Percentiles rank a stretch among this genome's conserved stretches.
These are phyloP conservation scores for Phylloscopus whistleri DNA, from an alignment of 2,113 vertebrate genomes.

Conservation along the genomic window DNA sequence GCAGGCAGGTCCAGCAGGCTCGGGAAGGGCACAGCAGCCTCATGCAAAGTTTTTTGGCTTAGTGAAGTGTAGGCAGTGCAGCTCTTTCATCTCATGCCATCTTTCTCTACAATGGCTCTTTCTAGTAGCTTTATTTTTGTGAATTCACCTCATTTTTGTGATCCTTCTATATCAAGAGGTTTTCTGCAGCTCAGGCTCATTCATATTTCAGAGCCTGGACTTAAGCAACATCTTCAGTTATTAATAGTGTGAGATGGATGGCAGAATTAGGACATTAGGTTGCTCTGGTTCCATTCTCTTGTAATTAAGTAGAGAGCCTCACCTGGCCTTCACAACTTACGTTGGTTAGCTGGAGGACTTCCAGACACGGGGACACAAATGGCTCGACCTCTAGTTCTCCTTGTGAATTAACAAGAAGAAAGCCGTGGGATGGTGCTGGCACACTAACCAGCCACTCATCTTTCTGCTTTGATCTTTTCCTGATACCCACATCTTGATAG, in stretches of 20 bases:
- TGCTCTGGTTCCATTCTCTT: neutral
- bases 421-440: neutral
- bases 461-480: neutral
- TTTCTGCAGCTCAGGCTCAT: neutral
- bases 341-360: neutral
- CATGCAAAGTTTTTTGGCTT: neutral
- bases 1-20: neutral
- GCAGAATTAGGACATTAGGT: neutral
- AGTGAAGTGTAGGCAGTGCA: neutral
- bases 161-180: neutral
- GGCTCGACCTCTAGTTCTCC: neutral
- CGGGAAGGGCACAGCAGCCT: neutral
- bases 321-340: neutral
- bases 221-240: neutral
- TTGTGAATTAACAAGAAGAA: neutral
- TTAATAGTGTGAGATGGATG: neutral
- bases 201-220: slow-evolving; percentile 33
- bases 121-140: neutral
- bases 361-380: neutral
- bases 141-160: neutral
- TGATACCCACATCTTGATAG: neutral
- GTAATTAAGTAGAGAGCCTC: neutral
- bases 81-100: neutral
- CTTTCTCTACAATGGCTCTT: neutral
- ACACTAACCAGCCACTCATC: neutral